A percentile compares a stretch with the other conserved stretches of the same genome.
These are phyloP conservation scores for Acanthosoma haemorrhoidale DNA, from an alignment of 2,888 invertebrate genomes.

Conservation along the genomic window DNA sequence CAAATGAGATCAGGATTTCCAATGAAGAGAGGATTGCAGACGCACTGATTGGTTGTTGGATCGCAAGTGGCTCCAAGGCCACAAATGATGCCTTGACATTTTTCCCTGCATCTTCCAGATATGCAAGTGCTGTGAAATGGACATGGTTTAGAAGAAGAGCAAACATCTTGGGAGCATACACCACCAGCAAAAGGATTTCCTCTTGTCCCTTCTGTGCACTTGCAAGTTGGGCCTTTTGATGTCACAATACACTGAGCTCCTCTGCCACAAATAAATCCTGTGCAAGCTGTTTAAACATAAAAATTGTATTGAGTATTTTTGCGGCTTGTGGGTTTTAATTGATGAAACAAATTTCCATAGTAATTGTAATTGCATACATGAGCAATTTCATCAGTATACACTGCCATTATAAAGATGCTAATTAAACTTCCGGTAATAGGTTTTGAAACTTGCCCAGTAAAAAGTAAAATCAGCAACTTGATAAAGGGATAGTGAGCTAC, in stretches of 20 bases:
- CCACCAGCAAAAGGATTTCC: constrained; percentile 92
- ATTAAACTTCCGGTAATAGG: too few relatives aligned
- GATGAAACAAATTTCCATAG: too few relatives aligned
- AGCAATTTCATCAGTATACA: too few relatives aligned
- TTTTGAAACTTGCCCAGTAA: too few relatives aligned
- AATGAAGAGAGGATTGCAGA: constrained; percentile 79
- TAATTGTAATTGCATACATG: too few relatives aligned
- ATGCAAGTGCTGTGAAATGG: constrained; percentile 75
- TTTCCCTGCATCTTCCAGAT: constrained; percentile 79
- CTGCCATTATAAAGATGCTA: too few relatives aligned
- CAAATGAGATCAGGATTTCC: constrained; percentile 85
- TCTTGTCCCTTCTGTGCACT: constrained; percentile 76
- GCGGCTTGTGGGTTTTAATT: too few relatives aligned
- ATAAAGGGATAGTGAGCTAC: too few relatives aligned
- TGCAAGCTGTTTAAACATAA: too few relatives aligned
- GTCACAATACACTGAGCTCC: constrained; percentile 83
- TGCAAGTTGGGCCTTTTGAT: constrained; percentile 77
- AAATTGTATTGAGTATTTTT: too few relatives aligned
- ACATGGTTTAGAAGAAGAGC: constrained; percentile 71
- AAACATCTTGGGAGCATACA: constrained; percentile 72
- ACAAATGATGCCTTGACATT: constrained; percentile 80
- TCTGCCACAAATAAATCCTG: constrained; percentile 68
- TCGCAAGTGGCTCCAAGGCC: constrained; percentile 85
- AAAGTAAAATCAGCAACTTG: too few relatives aligned
- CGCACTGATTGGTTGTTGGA: constrained; percentile 70